Evolutionary conservation across 1,140 invertebrate species (phyloP), one percentile per base, ranked within the genome.

Genomic region (Helicoverpa zea): DNA sequence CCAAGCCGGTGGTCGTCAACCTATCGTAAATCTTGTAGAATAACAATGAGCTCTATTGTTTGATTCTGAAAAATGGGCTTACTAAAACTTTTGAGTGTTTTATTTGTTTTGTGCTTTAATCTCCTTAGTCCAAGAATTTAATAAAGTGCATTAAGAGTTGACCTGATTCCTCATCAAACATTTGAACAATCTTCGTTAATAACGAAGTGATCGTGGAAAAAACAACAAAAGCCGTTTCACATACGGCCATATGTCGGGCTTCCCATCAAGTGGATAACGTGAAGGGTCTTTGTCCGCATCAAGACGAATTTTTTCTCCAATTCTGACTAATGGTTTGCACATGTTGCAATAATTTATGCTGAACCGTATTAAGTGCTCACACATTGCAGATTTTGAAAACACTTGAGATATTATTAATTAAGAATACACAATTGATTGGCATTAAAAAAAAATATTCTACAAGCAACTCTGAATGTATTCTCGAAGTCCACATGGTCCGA

Each of bases 261-360:
- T 87, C 82, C 76, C 83, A 84, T 85, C 88, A 90, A 89, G 89
- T 90, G 86, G 82, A 88, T 89, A 85, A 47, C 52, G 70, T 72
- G 47, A 81, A 51, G 74, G 59, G 58, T 75, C 59, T 77, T 64
- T 77, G 74, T 77, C 58, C 74, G 70, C 56, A 13, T 16, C 54
- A 18, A 56, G 30, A 56, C 35, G 35, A 68, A 56, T 84, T 89
- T 86, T 86, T 86, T 86, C 81, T 77, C 78, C 61, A 73, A 51
- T 66, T 70, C 78, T 16, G 43, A 83, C 72, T 51, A 72, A 73
- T 58, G 70, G 52, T 73, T 79, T 63, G 76, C 87, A 88, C 83
- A 83, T 87, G 84, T 86, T 85, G 58, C 58, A 66, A 47, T 56
- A 68, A 47, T 29, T 43, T 10, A 64, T 14, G 35, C 66, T 29